Conservation (phyloP, 92 coral and sea anemone species). For the Bergia puertoricense region DNA sequence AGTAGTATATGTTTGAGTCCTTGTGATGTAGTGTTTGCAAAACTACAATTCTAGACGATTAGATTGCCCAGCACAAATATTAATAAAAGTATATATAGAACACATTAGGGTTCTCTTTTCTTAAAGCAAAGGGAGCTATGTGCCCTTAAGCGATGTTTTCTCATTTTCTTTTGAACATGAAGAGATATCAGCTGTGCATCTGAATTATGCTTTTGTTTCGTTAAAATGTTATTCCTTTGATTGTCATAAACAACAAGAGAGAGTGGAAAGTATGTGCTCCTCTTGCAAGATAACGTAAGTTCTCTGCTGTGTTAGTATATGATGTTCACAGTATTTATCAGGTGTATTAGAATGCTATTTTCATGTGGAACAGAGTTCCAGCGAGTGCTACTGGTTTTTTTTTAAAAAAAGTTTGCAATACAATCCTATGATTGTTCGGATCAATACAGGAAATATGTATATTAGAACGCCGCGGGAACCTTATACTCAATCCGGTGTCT, state of each 20-base stretch:
- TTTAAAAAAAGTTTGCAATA: neutral
- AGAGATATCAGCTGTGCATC: constrained; percentile 45
- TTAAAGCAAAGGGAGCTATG: neutral
- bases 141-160: constrained; percentile 41
- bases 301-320: neutral
- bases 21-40: neutral
- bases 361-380: neutral
- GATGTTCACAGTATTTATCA: neutral
- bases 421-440: neutral
- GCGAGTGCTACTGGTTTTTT: neutral
- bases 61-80: constrained; percentile 4
- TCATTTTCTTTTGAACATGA: constrained; percentile 29
- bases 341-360: neutral
- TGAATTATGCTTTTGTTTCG: constrained; percentile 34
- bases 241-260: constrained; percentile 27
- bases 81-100: constrained; percentile 31
- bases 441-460: constrained; percentile 31
- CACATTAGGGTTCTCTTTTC: constrained; percentile 31
- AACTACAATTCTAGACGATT: neutral
- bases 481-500: constrained; percentile 33
- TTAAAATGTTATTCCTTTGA: constrained; percentile 47
- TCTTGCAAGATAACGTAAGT: neutral
- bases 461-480: constrained; percentile 26
- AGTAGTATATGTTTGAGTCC: neutral
- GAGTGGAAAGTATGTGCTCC: neutral